A percentile compares a stretch with the other conserved stretches of the same genome.
phyloP scores from a whole-genome alignment of 2,888 invertebrate genomes.

The Yponomeuta malinellus region DNA sequence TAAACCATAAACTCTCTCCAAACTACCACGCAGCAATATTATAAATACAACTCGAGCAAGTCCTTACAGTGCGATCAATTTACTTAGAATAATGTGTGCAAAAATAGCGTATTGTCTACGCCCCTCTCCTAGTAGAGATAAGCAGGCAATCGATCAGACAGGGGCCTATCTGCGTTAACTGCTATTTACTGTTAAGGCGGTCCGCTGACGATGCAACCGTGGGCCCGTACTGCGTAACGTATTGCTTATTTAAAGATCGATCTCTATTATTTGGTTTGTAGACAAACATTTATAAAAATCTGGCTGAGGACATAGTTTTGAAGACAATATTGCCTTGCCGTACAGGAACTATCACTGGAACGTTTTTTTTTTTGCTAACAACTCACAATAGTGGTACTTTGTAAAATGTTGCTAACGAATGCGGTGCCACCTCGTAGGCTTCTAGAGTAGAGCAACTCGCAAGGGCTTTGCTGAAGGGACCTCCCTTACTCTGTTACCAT shows the following conservation, averaged over 20 bases:
- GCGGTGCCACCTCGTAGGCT: too few relatives aligned
- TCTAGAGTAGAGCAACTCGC: background rate
- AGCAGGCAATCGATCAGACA: slow-evolving; percentile 6
- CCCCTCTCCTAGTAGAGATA: background rate
- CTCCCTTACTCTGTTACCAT: background rate
- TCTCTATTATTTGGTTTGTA: too few relatives aligned
- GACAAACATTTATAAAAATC: too few relatives aligned
- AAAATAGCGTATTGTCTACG: background rate
- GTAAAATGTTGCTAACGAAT: too few relatives aligned
- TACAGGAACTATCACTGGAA: too few relatives aligned
- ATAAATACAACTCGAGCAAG: too few relatives aligned
- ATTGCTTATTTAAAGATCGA: too few relatives aligned
- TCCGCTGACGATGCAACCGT: background rate
- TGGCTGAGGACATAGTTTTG: too few relatives aligned
- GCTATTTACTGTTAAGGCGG: slow-evolving; percentile 7
- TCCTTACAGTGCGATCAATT: background rate
- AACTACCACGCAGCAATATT: too few relatives aligned
- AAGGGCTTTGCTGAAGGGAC: background rate
- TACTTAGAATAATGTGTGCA: background rate
- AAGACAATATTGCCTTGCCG: too few relatives aligned
- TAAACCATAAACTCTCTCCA: background rate
- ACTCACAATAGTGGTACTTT: too few relatives aligned
- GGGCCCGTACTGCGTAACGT: background rate
- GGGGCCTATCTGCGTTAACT: background rate
- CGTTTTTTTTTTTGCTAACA: too few relatives aligned